These are phyloP conservation scores for Etheostoma spectabile DNA, from an alignment of 2,113 vertebrate genomes.

Conservation along the genomic window DNA sequence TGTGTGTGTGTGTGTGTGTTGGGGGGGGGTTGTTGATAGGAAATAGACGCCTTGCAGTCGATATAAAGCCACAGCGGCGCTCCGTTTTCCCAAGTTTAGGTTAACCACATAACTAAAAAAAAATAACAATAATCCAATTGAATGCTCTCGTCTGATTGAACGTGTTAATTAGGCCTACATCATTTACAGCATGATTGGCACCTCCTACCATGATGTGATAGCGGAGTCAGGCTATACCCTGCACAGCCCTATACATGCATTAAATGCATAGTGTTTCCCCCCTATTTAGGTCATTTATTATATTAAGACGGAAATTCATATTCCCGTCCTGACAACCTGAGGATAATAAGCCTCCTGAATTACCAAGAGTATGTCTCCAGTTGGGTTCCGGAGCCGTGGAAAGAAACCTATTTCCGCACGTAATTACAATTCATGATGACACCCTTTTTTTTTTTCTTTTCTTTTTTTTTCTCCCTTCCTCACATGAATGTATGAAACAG, in stretches of 20 bases:
- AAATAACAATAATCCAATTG: slow-evolving; percentile 33
- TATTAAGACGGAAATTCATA: background rate
- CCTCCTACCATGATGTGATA: slow-evolving; percentile 73
- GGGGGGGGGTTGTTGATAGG: slow-evolving; percentile 59
- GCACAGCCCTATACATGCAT: slow-evolving; percentile 21
- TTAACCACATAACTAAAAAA: background rate
- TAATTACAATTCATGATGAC: slow-evolving; percentile 74
- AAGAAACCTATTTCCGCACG: slow-evolving; percentile 38
- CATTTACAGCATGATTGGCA: slow-evolving; percentile 72
- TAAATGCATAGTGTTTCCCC: background rate
- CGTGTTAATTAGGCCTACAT: slow-evolving; percentile 70
- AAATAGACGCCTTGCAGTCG: slow-evolving; percentile 63
- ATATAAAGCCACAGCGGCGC: slow-evolving; percentile 41
- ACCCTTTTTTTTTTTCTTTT: no score
- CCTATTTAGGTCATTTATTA: slow-evolving; percentile 27
- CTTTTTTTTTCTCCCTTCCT: background rate
- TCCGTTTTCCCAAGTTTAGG: slow-evolving; percentile 15
- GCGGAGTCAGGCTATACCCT: slow-evolving; percentile 45
- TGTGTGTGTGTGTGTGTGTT: no score
- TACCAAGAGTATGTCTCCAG: background rate
- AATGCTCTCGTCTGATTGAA: background rate
- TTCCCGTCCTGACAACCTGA: background rate
- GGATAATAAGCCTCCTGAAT: slow-evolving; percentile 3
- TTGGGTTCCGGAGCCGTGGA: slow-evolving; percentile 20
- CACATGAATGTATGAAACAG: slow-evolving; percentile 47